These are phyloP conservation scores for Polyommatus iphigenia DNA, from an alignment of 2,888 invertebrate genomes.

Conservation along the genomic window DNA sequence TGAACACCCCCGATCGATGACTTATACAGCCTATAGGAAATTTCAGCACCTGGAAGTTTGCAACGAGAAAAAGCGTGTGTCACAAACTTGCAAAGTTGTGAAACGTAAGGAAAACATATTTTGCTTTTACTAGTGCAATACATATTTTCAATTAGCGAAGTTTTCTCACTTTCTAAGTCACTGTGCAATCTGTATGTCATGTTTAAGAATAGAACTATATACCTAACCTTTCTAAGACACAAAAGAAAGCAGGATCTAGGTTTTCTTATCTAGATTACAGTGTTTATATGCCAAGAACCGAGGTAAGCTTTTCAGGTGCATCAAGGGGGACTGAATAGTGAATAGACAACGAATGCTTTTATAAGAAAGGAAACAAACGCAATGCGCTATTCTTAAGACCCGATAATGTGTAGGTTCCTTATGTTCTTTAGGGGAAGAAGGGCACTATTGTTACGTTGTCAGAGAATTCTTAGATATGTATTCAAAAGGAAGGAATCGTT, in stretches of 20 bases:
- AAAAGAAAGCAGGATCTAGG: slow-evolving; percentile 11
- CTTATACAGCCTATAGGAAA: neutral
- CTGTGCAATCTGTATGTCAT: neutral
- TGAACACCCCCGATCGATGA: slow-evolving; percentile 11
- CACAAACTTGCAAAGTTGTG: neutral
- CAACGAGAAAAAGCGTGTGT: neutral
- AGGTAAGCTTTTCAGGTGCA: neutral
- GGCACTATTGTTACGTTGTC: neutral
- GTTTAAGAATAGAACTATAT: neutral
- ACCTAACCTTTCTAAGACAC: neutral
- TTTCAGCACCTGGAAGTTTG: slow-evolving; percentile 4
- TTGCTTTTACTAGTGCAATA: neutral
- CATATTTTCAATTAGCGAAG: neutral
- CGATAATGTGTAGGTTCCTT: slow-evolving; percentile 13
- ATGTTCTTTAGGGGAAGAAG: neutral
- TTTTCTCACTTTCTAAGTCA: neutral
- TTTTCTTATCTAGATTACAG: neutral
- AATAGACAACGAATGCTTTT: neutral
- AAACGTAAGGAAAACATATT: neutral
- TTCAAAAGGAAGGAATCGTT: neutral
- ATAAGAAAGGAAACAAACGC: neutral
- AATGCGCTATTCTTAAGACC: neutral
- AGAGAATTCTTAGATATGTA: neutral
- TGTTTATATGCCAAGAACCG: slow-evolving; percentile 7
- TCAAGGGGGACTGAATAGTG: neutral